Percentiles rank a stretch among this genome's conserved stretches.
These are phyloP conservation scores for Caenorhabditis latens DNA, from an alignment of 1,140 invertebrate species.

Conservation along the genomic window DNA sequence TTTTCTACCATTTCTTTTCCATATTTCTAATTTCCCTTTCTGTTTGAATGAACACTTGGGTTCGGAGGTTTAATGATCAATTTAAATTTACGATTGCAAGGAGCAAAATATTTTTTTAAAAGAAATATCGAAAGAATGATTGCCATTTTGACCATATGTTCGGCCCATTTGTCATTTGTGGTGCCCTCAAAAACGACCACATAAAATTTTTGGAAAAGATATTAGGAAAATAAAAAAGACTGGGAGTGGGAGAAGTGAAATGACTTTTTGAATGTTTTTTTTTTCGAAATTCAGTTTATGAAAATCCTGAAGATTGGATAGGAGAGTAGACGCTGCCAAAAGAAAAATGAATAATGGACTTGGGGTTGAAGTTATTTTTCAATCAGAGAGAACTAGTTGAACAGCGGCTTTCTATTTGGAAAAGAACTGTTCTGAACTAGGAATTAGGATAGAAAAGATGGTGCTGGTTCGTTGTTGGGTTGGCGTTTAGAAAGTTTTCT, in stretches of 20 bases:
- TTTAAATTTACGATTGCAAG: background rate
- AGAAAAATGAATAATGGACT: no score
- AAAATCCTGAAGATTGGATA: no score
- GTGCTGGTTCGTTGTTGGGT: no score
- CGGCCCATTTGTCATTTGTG: conserved; percentile 32
- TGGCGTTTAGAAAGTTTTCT: no score
- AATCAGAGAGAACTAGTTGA: no score
- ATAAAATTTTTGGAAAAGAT: conserved; percentile 1
- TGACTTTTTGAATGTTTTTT: no score
- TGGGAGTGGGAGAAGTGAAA: background rate
- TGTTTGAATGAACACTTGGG: background rate
- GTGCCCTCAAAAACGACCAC: conserved; percentile 11
- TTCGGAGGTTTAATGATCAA: background rate
- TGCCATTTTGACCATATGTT: conserved; percentile 28
- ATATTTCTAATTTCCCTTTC: background rate
- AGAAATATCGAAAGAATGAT: background rate
- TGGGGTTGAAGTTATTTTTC: no score
- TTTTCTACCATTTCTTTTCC: background rate
- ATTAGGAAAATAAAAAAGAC: background rate
- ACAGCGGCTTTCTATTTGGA: no score
- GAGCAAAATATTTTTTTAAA: background rate
- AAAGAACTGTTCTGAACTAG: no score
- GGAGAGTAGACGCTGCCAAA: no score
- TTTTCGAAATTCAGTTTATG: no score
- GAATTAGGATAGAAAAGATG: no score